Base-by-base conservation (phyloP, 2,113 vertebrate genomes). In the Hucho hucho region DNA sequence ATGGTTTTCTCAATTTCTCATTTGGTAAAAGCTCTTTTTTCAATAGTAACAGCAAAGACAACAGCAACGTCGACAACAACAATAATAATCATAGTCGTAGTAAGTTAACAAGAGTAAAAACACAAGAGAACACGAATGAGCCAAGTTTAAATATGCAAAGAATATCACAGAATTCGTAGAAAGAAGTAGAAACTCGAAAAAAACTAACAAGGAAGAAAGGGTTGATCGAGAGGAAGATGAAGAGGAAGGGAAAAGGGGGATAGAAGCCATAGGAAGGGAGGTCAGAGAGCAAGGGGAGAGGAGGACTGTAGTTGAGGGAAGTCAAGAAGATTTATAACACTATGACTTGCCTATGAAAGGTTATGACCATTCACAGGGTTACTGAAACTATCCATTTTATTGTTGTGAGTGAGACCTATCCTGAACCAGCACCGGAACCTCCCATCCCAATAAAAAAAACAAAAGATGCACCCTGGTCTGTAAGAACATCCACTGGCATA, bases 21-120 rank as follows among this genome's bases (percentile, higher is more conserved):
- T 92, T 93, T 94, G 92, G 92, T 93, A 91, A 86, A 93, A 92
- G 90, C 92, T 93, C 80, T 84, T 85, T 53, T 53, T 90, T 91
- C 82, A 75, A 91, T 85, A 84, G 81, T 88, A 83, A 89, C 83
- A 68, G 83, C 81, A 81, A 91, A 80, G 90, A 92, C 86, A 66
- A 85, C 87, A 81, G 87, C 85, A 83, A 93, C 88, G 87, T 86
- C 75, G 79, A 91, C 87, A 58, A 88, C 88, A 80, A 91, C 87
- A 81, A 90, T 83, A 87, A 79, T 81, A 90, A 91, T 84, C 79
- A 84, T 84, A 87, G 76, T 82, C 56, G 84, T 78, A 65, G 79
- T 88, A 67, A 87, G 86, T 87, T 85, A 87, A 89, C 86, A 84
- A 72, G 37, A 43, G 73, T 85, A 81, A 86, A 84, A 86, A 83